phyloP scores from a whole-genome alignment of 1,140 invertebrate genomes.

The Periplaneta americana region DNA sequence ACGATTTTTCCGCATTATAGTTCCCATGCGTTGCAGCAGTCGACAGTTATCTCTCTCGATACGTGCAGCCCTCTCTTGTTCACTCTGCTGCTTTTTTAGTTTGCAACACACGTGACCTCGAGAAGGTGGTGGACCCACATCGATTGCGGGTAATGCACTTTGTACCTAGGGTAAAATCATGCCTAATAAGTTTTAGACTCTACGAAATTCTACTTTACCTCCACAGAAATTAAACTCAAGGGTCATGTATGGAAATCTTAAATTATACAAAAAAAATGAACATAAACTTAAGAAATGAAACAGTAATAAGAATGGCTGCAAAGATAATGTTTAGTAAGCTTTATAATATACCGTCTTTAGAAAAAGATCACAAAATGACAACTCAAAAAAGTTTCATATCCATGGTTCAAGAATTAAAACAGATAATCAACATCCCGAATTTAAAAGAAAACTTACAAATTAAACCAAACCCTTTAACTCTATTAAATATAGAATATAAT shows the following conservation, averaged over 20 bases:
- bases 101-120: conserved; percentile 47
- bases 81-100: conserved; percentile 49
- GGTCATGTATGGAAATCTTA: neutral
- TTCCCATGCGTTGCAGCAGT: conserved; percentile 44
- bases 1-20: conserved; percentile 45
- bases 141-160: conserved; percentile 48
- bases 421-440: no score
- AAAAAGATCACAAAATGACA: no score
- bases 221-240: neutral
- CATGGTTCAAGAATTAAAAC: no score
- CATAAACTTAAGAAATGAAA: neutral
- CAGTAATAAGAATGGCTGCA: no score
- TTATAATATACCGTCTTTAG: no score
- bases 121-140: conserved; percentile 40
- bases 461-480: no score
- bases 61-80: conserved; percentile 43
- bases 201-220: no score
- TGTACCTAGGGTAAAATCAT: conserved; percentile 40
- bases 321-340: no score
- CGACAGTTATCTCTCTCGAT: conserved; percentile 50
- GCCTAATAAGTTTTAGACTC: no score
- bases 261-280: neutral
- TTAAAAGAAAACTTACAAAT: no score
- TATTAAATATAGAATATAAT: no score
- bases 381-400: no score